Base-by-base conservation (phyloP, 2,113 vertebrate genomes). In the Platysternon megacephalum region DNA sequence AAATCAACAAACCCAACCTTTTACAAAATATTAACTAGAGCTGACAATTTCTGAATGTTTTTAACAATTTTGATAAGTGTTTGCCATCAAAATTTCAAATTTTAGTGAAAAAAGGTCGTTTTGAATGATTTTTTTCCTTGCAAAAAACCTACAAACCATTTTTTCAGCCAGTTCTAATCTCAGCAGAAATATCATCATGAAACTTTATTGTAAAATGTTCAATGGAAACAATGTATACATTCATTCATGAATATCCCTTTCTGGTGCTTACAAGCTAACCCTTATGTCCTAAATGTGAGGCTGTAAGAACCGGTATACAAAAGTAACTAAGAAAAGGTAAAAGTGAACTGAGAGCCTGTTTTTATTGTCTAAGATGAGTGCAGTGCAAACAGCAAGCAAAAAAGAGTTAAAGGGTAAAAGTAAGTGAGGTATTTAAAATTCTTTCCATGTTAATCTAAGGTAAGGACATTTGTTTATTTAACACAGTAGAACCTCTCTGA, bases 161-260 rank as follows among this genome's bases (percentile, higher is more conserved):
- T 89, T 87, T 78, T 92, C 35, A 89, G 86, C 52, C 5, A 79
- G 14, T 91, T 80, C 55, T 42, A 94, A 79, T 61, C 44, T 89
- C 81, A 52, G 1, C 48, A 90, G 87, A 42, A 16, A 44, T 0
- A 1, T 32, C 80, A 79, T 65, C 78, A 86, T 17, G 68, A 91
- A n/a, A 82, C 88, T 91, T 88, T 79, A 82, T 72, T 95, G 92
- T 32, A 74, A 82, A 91, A 48, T 72, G 92, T 80, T 68, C 90
- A 91, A 32, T 29, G 65, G 44, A 21, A 94, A 85, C n/a, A 82
- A 90, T 65, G 28, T 93, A 55, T 81, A 90, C 91, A 91, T 84
- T 79, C 84, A 93, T 89, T 96, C 53, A 86, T 82, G 84, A 92
- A 90, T 56, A 96, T 5, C 51, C 72, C 56, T 93, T 91, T 65